Conservation (phyloP, 2,113 vertebrate species). For the Picathartes gymnocephalus region DNA sequence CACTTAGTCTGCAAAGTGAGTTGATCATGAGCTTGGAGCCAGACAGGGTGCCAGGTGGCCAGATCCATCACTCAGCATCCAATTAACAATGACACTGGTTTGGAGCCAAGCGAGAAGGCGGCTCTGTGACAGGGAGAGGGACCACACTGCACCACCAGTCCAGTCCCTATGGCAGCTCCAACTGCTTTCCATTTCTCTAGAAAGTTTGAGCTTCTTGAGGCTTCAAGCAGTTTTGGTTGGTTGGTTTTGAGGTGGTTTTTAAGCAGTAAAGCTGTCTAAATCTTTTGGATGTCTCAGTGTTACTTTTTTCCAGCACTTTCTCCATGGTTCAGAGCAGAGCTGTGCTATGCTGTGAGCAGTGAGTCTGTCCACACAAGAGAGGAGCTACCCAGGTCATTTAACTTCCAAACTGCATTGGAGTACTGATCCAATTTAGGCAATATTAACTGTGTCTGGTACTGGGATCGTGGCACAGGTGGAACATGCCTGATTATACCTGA, state of each 20-base stretch:
- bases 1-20: conserved; percentile 27
- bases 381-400: not conserved
- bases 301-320: not conserved
- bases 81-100: conserved; percentile 25
- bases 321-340: not conserved
- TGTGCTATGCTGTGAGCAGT: not conserved
- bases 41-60: conserved; percentile 66
- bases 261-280: not conserved
- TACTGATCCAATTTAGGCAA: not conserved
- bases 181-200: not conserved
- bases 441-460: not conserved
- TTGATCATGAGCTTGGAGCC: not conserved
- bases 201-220: not conserved
- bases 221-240: not conserved
- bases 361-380: not conserved
- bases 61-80: conserved; percentile 32
- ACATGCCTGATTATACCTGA: not conserved
- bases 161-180: not conserved
- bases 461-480: not conserved
- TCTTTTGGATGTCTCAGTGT: not conserved
- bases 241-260: not conserved
- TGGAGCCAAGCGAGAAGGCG: not conserved
- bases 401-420: not conserved
- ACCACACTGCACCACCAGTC: not conserved
- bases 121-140: not conserved